A percentile compares a stretch with the other conserved stretches of the same genome.
phyloP scores from a whole-genome alignment of 2,797 vertebrate species.

The Phoxinus dragarum region DNA sequence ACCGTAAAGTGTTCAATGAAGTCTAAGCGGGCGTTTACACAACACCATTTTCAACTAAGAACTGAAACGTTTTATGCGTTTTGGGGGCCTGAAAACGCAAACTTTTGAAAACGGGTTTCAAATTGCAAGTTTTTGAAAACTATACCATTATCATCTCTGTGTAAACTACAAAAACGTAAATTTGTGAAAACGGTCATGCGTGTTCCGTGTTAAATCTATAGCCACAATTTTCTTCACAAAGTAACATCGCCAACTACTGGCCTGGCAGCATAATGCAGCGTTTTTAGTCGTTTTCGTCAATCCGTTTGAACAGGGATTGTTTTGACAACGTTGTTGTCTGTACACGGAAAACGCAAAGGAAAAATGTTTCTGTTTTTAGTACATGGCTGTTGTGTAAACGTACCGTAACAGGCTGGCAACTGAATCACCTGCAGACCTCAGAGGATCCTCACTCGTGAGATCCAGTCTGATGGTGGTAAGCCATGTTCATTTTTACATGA shows the following conservation, averaged over 20 bases:
- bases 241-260: background rate
- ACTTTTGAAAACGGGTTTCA: background rate
- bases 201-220: background rate
- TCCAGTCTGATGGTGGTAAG: slow-evolving; percentile 26
- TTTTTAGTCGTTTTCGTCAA: background rate
- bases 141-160: background rate
- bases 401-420: background rate
- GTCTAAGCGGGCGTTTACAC: background rate
- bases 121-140: background rate
- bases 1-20: background rate
- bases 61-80: background rate
- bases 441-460: background rate
- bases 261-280: background rate
- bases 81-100: background rate
- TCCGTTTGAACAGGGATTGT: background rate
- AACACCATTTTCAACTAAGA: background rate
- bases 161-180: background rate
- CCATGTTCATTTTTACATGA: slow-evolving; percentile 4
- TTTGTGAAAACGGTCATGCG: background rate
- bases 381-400: background rate
- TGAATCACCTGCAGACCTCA: slow-evolving; percentile 21
- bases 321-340: background rate
- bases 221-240: background rate
- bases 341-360: background rate
- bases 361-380: background rate